phyloP scores from a whole-genome alignment of 2,113 vertebrate species.

The Eolophus roseicapilla region DNA sequence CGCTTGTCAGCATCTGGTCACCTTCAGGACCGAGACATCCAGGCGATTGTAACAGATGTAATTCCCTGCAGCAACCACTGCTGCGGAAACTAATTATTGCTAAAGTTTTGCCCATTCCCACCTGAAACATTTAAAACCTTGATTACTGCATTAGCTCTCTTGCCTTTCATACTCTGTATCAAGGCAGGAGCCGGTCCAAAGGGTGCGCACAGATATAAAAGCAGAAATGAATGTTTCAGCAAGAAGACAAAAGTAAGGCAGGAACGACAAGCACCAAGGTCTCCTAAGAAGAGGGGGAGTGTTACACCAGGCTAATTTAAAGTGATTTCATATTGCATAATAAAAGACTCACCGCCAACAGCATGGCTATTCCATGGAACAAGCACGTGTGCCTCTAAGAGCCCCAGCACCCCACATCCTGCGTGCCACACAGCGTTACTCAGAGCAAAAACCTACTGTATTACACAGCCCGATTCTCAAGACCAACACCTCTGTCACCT shows the following conservation, averaged over 20 bases:
- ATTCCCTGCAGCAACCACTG: conserved; percentile 29
- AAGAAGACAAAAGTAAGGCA: conserved; percentile 7
- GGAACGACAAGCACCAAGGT: background rate
- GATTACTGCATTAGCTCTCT: conserved; percentile 35
- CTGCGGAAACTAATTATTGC: conserved; percentile 30
- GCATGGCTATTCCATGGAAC: background rate
- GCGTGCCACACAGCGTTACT: background rate
- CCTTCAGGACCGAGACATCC: background rate
- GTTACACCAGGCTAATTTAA: background rate
- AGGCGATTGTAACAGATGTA: conserved; percentile 4
- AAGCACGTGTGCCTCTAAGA: background rate
- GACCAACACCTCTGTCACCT: background rate
- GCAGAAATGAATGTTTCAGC: conserved; percentile 20
- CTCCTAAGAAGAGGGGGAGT: background rate
- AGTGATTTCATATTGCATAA: background rate
- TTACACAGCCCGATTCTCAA: background rate
- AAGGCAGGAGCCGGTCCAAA: background rate
- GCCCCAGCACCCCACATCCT: conserved; percentile 7
- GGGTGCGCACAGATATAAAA: background rate
- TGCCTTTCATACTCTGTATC: background rate
- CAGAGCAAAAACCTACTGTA: background rate
- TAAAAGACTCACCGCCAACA: background rate
- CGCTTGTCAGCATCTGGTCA: conserved; percentile 36
- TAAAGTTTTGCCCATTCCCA: conserved; percentile 25
- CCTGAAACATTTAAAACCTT: conserved; percentile 56